Evolutionary conservation across 2,113 vertebrate species (phyloP).

Genomic region (Thomomys bottae): DNA sequence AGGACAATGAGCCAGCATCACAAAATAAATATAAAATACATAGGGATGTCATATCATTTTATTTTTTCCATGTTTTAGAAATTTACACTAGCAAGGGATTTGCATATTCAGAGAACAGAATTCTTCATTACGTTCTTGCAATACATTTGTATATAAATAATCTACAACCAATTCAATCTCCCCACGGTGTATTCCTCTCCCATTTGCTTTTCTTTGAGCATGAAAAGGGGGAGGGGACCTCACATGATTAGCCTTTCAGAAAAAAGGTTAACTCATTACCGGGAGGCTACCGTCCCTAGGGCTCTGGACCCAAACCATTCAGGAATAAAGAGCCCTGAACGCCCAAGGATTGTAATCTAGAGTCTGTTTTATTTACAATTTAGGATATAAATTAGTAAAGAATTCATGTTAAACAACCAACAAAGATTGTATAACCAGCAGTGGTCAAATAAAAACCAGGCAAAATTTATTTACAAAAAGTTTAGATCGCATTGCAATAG

Average conservation of each 20-base stretch:
- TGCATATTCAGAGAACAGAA: conserved; percentile 47
- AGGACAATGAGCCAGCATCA: neutral
- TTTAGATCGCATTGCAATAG: conserved; percentile 98
- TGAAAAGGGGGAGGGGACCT: conserved; percentile 27
- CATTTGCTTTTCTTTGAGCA: neutral
- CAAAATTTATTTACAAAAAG: conserved; percentile 98
- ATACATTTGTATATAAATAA: conserved; percentile 51
- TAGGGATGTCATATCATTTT: neutral
- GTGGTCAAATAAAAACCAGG: conserved; percentile 98
- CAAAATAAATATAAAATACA: conserved; percentile 61
- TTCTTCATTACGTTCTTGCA: neutral
- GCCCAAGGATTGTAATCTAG: conserved; percentile 88
- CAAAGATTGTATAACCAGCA: conserved; percentile 94
- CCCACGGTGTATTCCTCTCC: neutral
- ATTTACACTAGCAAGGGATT: conserved; percentile 40
- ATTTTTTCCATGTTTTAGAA: conserved; percentile 49
- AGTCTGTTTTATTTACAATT: conserved; percentile 98
- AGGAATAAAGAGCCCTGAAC: conserved; percentile 78
- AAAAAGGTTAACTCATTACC: conserved; percentile 35
- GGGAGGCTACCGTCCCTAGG: neutral
- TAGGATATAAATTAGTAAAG: conserved; percentile 99
- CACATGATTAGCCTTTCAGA: conserved; percentile 12
- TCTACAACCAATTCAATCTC: neutral
- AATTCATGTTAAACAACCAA: conserved; percentile 95
- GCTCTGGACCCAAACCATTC: conserved; percentile 56